These are phyloP conservation scores for Zeuzera pyrina DNA, from an alignment of 2,888 invertebrate genomes.

Conservation along the genomic window DNA sequence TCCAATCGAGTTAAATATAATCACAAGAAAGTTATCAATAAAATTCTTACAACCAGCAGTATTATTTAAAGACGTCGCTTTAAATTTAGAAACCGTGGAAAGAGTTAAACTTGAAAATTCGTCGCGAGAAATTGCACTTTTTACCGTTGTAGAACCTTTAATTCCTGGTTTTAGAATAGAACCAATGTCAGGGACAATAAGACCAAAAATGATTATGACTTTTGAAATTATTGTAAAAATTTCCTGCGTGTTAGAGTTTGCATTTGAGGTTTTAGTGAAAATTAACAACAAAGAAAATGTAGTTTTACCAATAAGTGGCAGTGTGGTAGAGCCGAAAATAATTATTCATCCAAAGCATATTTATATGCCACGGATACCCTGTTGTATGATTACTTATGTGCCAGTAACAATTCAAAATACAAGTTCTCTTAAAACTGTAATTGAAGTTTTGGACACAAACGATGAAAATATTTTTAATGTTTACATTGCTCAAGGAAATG, in stretches of 20 bases:
- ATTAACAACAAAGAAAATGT: slow-evolving; percentile 61
- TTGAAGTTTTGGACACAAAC: slow-evolving; percentile 41
- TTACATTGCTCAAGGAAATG: slow-evolving; percentile 42
- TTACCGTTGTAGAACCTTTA: slow-evolving; percentile 61
- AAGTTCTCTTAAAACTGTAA: slow-evolving; percentile 30
- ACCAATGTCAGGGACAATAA: slow-evolving; percentile 65
- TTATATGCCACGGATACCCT: slow-evolving; percentile 61
- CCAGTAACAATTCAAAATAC: slow-evolving; percentile 53
- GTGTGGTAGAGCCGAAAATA: slow-evolving; percentile 64
- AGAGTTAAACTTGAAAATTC: slow-evolving; percentile 67
- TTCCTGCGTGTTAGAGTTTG: slow-evolving; percentile 50
- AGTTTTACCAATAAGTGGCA: slow-evolving; percentile 52
- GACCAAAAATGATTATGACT: slow-evolving; percentile 59
- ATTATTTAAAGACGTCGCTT: slow-evolving; percentile 50
- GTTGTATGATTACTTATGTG: slow-evolving; percentile 45
- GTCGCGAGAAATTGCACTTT: slow-evolving; percentile 63
- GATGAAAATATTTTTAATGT: slow-evolving; percentile 54
- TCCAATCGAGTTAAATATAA: slow-evolving; percentile 43
- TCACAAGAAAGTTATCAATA: slow-evolving; percentile 50
- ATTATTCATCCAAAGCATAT: slow-evolving; percentile 61
- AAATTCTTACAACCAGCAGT: slow-evolving; percentile 49
- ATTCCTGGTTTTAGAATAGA: slow-evolving; percentile 59
- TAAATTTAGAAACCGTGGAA: slow-evolving; percentile 49
- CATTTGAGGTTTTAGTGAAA: slow-evolving; percentile 46
- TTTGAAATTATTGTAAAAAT: slow-evolving; percentile 58